Conservation (phyloP, 1,140 invertebrate genomes). For the Pinna nobilis region DNA sequence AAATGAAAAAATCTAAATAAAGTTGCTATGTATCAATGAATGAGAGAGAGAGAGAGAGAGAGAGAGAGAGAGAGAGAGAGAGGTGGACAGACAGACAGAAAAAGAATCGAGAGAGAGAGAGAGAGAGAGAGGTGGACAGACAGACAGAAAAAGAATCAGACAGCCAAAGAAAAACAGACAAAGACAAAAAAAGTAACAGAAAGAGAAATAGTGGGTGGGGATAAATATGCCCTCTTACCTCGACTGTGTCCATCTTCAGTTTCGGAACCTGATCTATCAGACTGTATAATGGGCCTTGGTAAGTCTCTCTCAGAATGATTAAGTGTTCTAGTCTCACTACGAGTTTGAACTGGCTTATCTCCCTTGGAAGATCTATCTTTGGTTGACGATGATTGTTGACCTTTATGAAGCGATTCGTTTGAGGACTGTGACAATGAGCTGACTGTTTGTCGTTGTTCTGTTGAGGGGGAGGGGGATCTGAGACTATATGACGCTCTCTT, state of each 20-base stretch:
- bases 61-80: no score
- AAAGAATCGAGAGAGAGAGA: no score
- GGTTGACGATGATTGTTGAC: conserved; percentile 17
- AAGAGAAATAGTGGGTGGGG: no score
- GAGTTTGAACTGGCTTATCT: conserved; percentile 12
- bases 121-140: no score
- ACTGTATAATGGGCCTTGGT: conserved; percentile 33
- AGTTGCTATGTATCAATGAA: no score
- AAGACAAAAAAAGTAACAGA: no score
- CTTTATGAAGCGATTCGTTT: neutral
- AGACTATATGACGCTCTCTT: neutral
- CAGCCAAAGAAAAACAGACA: neutral
- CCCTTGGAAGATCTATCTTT: conserved; percentile 34
- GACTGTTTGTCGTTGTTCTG: neutral
- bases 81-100: no score
- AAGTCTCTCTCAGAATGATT: conserved; percentile 41
- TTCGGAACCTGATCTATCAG: conserved; percentile 46
- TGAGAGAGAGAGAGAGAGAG: no score
- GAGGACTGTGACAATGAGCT: neutral
- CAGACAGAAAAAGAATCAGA: neutral
- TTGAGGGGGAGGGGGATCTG: conserved; percentile 17
- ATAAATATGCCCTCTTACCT: conserved; percentile 19
- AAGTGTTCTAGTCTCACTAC: conserved; percentile 65
- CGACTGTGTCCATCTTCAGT: conserved; percentile 30
- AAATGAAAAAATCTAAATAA: no score